Evolutionary conservation across 2,113 vertebrate genomes (phyloP).

Genomic region (Panthera uncia): DNA sequence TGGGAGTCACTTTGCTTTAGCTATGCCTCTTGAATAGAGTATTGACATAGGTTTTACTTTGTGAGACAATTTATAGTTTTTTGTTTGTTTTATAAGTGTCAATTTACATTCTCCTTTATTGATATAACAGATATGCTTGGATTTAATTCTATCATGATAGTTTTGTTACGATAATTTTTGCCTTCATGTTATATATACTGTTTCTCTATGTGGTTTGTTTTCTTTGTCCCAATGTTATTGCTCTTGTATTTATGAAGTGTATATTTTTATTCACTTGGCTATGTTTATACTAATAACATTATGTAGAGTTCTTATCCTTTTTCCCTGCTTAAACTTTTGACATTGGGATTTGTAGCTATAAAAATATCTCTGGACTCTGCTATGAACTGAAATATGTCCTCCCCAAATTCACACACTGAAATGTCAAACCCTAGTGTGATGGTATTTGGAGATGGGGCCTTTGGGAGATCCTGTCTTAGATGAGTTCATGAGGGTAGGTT

Average conservation of each 20-base stretch:
- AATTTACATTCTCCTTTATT: neutral
- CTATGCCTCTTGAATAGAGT: neutral
- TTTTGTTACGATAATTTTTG: neutral
- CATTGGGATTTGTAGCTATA: neutral
- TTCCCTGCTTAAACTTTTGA: neutral
- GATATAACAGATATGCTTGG: neutral
- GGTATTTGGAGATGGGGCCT: neutral
- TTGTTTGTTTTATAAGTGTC: neutral
- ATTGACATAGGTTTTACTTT: neutral
- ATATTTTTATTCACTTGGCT: neutral
- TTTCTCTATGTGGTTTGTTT: neutral
- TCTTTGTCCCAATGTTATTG: neutral
- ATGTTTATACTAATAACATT: neutral
- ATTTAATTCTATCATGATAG: neutral
- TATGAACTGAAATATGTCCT: neutral
- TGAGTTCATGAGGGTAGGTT: neutral
- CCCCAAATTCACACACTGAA: neutral
- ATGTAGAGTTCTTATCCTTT: neutral
- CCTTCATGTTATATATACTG: neutral
- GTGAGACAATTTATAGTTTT: neutral
- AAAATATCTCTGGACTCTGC: neutral
- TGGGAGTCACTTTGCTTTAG: neutral
- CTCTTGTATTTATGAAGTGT: neutral
- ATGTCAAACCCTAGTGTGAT: neutral
- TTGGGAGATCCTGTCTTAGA: neutral